phyloP scores from a whole-genome alignment of 1,140 invertebrate genomes.

The Hestina assimilis region DNA sequence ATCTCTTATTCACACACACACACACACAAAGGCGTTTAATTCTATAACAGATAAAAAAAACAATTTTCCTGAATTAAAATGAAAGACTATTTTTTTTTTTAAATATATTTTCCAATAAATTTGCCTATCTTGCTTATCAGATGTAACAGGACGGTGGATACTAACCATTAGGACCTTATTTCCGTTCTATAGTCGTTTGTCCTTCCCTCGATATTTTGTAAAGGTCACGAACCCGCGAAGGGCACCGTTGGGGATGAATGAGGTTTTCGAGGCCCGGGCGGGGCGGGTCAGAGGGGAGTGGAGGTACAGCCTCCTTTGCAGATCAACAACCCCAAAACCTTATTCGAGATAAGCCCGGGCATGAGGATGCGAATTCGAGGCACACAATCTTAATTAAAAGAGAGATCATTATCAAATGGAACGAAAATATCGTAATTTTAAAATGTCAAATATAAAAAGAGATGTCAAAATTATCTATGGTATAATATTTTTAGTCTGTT shows the following conservation, averaged over 20 bases:
- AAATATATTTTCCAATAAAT: not conserved
- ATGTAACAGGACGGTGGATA: slow-evolving; percentile 20
- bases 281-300: slow-evolving; percentile 19
- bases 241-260: slow-evolving; percentile 60
- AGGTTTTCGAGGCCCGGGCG: slow-evolving; percentile 46
- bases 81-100: not conserved
- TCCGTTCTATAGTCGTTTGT: slow-evolving; percentile 51
- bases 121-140: not conserved
- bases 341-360: slow-evolving; percentile 63
- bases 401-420: not conserved
- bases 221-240: slow-evolving; percentile 67
- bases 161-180: slow-evolving; percentile 30
- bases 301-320: slow-evolving; percentile 10
- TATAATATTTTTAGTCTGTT: too few relatives aligned
- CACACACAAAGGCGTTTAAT: too few relatives aligned
- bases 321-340: slow-evolving; percentile 70
- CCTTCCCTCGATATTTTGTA: slow-evolving; percentile 52
- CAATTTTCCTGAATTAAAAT: not conserved
- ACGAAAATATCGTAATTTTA: not conserved
- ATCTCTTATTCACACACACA: too few relatives aligned
- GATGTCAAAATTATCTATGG: too few relatives aligned
- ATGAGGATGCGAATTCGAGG: slow-evolving; percentile 26
- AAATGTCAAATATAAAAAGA: not conserved
- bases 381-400: slow-evolving; percentile 22
- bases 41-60: too few relatives aligned